These are phyloP conservation scores for Muscicapa striata DNA, from an alignment of 2,797 vertebrate genomes.

Conservation along the genomic window DNA sequence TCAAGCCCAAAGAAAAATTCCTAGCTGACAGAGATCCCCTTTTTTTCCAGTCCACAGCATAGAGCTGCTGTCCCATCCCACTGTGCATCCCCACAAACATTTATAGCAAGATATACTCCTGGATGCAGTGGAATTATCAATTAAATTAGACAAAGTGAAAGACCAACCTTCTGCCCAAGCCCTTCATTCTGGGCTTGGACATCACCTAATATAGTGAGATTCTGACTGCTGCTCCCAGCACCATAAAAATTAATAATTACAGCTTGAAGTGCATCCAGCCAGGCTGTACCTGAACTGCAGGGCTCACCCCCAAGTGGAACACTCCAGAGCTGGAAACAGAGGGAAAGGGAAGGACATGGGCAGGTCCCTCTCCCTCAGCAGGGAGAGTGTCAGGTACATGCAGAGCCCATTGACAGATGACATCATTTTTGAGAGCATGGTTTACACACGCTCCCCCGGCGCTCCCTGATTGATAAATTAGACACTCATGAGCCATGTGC, in stretches of 20 bases:
- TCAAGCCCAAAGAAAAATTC: not conserved
- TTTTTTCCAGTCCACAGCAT: not conserved
- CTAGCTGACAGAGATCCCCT: not conserved
- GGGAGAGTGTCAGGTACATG: not conserved
- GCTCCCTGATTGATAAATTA: conserved; percentile 73
- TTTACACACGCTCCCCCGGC: conserved; percentile 52
- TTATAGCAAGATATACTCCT: not conserved
- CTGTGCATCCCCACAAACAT: not conserved
- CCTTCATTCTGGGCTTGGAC: not conserved
- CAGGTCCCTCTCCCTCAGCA: not conserved
- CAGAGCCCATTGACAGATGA: conserved; percentile 64
- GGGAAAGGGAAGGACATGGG: not conserved
- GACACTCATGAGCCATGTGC: conserved; percentile 61
- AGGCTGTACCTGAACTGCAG: not conserved
- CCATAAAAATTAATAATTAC: not conserved
- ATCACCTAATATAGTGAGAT: not conserved
- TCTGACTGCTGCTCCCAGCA: not conserved
- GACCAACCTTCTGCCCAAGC: not conserved
- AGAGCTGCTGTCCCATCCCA: not conserved
- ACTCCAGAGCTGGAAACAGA: not conserved
- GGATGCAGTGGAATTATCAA: not conserved
- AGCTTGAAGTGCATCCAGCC: not conserved
- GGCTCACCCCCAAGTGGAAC: not conserved
- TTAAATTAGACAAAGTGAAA: not conserved
- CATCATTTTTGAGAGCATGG: conserved; percentile 64